A percentile compares a stretch with the other conserved stretches of the same genome.
Evolutionary conservation across 1,140 invertebrate species (phyloP).

Genomic region (Protaetia brevitarsis): DNA sequence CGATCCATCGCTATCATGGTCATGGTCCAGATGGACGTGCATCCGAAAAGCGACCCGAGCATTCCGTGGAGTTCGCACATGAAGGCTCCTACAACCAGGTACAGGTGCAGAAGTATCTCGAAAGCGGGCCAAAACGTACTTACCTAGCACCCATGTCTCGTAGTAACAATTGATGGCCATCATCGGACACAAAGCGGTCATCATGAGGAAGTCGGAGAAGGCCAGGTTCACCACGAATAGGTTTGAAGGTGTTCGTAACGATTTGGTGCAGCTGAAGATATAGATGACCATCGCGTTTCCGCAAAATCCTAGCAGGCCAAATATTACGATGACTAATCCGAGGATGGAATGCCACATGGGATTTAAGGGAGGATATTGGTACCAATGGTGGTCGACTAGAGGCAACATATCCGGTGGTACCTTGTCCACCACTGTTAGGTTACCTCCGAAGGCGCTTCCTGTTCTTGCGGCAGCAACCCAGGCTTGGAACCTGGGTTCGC

Average conservation of each 20-base stretch:
- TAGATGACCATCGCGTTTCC: slow-evolving; percentile 86
- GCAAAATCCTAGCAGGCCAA: slow-evolving; percentile 66
- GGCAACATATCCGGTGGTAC: slow-evolving; percentile 70
- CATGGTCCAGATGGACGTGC: slow-evolving; percentile 81
- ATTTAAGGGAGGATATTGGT: slow-evolving; percentile 72
- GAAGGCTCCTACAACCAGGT: slow-evolving; percentile 54
- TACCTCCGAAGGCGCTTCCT: slow-evolving; percentile 49
- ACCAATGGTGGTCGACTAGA: slow-evolving; percentile 70
- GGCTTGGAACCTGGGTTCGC: slow-evolving; percentile 48
- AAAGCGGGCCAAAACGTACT: slow-evolving; percentile 27
- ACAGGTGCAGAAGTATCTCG: neutral
- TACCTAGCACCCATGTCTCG: slow-evolving; percentile 81
- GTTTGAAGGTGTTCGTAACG: slow-evolving; percentile 78
- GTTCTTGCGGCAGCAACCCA: slow-evolving; percentile 35
- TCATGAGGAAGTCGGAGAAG: slow-evolving; percentile 85
- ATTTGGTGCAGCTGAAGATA: slow-evolving; percentile 75
- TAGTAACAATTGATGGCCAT: slow-evolving; percentile 85
- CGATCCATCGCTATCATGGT: slow-evolving; percentile 77
- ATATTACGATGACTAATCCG: slow-evolving; percentile 68
- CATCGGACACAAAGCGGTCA: slow-evolving; percentile 76
- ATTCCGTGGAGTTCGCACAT: slow-evolving; percentile 77
- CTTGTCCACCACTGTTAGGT: slow-evolving; percentile 71
- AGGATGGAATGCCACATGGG: slow-evolving; percentile 76
- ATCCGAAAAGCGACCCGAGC: slow-evolving; percentile 75
- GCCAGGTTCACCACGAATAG: slow-evolving; percentile 81